Base-by-base conservation (phyloP, 2,113 vertebrate genomes). In the Psittacula cyanocephala region DNA sequence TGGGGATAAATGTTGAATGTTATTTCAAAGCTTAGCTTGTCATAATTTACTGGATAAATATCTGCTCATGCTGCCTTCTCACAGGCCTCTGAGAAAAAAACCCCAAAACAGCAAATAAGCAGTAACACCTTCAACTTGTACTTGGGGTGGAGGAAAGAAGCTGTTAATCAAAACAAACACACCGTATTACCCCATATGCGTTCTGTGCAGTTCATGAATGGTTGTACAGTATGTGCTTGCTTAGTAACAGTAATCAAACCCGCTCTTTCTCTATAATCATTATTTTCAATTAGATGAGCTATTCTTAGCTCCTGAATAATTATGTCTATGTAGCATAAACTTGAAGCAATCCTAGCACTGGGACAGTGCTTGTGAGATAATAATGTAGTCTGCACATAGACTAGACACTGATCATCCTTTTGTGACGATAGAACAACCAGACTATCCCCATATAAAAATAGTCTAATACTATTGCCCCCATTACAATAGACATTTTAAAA, bases 261-360 rank as follows among this genome's bases (percentile, higher is more conserved):
- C 9, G 5, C 88, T 93, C 91, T 89, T 87, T 91, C 93, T 68
- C 77, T 72, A 75, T 27, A 85, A 96, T 96, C 96, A 92, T 93
- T 96, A 95, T 87, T 95, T 96, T 91, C 94, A 95, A 96, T 97
- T 94, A 95, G 81, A 81, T 76, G 62, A 85, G 89, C 91, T 97
- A 97, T 97, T 96, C 94, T 93, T 97, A 96, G 93, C 78, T 89
- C 70, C 86, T 84, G 87, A 70, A 93, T 91, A 89, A 97, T 95
- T 71, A 95, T 52, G 83, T 62, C 91, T 87, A 71, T 68, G 89
- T 91, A 91, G 83, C 62, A 89, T 88, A 84, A 95, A 93, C 91
- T 46, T 93, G 8, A 37, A 37, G 37, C 37, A 37, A 37, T 37
- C 37, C 37, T 37, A 37, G 37, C 37, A 37, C 37, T 37, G 37